Evolutionary conservation across 64 coral and sea anemone genomes (phyloP).

Genomic region (Pocillopora verrucosa): DNA sequence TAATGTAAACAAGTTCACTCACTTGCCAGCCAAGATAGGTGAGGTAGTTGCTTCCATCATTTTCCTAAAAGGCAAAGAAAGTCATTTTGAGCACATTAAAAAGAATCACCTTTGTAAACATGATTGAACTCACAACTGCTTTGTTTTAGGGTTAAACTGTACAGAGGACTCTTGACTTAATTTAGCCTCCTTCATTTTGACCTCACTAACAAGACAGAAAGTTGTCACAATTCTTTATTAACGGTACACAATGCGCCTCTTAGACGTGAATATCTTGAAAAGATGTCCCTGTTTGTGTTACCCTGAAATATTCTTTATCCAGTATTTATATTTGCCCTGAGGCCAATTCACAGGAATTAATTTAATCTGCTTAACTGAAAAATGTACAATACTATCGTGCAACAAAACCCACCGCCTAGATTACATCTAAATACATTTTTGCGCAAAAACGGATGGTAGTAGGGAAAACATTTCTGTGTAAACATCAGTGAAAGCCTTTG

Average conservation of each 20-base stretch:
- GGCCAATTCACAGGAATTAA: not conserved
- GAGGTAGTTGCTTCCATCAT: conserved; percentile 70
- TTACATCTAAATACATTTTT: not conserved
- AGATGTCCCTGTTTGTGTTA: not conserved
- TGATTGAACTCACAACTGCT: not conserved
- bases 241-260: too few species aligned
- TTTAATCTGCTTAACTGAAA: conserved; percentile 15
- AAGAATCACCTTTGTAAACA: not conserved
- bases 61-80: conserved; percentile 32
- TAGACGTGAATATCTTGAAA: not conserved
- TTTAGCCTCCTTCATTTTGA: not conserved
- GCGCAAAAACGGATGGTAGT: not conserved
- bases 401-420: not conserved
- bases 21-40: conserved; percentile 79
- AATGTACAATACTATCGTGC: conserved; percentile 1
- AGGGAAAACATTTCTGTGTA: not conserved
- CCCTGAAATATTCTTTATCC: not conserved
- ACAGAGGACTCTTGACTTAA: not conserved
- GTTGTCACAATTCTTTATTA: too few species aligned
- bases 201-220: not conserved
- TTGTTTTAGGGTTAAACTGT: conserved; percentile 6
- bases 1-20: conserved; percentile 8
- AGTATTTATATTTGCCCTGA: not conserved
- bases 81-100: not conserved
- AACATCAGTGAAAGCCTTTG: not conserved